phyloP scores from a whole-genome alignment of 2,113 vertebrate species.

The Notothenia rossii region DNA sequence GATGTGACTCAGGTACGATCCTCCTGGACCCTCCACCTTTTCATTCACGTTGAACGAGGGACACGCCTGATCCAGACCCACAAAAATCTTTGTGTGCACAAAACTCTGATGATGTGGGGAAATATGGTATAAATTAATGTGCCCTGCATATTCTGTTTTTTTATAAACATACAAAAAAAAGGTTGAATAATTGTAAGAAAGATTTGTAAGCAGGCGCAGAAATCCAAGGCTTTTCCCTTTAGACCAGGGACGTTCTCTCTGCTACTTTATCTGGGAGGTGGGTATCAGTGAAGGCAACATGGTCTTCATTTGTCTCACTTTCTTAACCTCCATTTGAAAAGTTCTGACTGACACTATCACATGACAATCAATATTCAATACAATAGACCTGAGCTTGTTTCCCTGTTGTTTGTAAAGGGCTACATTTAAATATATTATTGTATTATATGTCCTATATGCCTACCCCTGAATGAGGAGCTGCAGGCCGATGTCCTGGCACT shows the following conservation, averaged over 20 bases:
- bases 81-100: conserved; percentile 98
- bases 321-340: conserved; percentile 77
- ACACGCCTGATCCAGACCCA: conserved; percentile 93
- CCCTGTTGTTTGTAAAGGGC: not conserved
- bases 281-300: conserved; percentile 81
- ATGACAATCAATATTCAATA: not conserved
- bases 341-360: not conserved
- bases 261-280: conserved; percentile 82
- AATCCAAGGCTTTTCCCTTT: conserved; percentile 58
- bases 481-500: conserved; percentile 72
- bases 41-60: no score
- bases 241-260: conserved; percentile 77
- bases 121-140: conserved; percentile 16
- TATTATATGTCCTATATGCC: not conserved
- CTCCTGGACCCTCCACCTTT: conserved; percentile 94
- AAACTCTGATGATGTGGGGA: conserved; percentile 87
- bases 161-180: not conserved
- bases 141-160: not conserved
- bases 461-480: conserved; percentile 84
- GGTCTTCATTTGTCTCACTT: conserved; percentile 79
- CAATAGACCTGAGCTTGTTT: not conserved
- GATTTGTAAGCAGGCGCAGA: conserved; percentile 81
- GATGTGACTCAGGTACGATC: conserved; percentile 95
- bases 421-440: not conserved
- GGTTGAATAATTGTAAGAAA: not conserved